Conservation (phyloP, 2,888 invertebrate species). For the Clostera curtula region DNA sequence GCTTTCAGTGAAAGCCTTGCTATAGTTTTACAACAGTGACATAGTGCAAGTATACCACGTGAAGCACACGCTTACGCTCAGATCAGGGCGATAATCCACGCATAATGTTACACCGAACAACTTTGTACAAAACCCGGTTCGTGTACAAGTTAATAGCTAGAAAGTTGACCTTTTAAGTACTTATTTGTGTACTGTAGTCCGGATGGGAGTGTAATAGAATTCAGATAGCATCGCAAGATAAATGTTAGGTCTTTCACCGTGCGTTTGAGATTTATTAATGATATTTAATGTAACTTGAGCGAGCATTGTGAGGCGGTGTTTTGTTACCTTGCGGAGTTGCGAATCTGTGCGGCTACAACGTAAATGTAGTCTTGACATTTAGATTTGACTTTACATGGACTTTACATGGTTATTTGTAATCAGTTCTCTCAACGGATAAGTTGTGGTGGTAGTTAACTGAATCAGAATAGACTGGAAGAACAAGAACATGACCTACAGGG, state of each 20-base stretch:
- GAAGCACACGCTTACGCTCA: slow-evolving; percentile 1
- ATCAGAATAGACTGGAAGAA: too few relatives aligned
- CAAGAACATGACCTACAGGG: too few relatives aligned
- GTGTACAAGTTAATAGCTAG: slow-evolving; percentile 24
- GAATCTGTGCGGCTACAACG: too few relatives aligned
- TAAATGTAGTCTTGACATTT: too few relatives aligned
- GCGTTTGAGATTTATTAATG: slow-evolving; percentile 6
- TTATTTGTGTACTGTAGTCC: slow-evolving; percentile 20
- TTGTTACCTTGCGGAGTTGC: too few relatives aligned
- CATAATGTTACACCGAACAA: slow-evolving; percentile 1
- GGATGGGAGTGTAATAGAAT: slow-evolving; percentile 23
- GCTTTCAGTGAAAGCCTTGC: too few relatives aligned
- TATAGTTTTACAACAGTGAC: too few relatives aligned
- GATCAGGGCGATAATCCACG: neutral
- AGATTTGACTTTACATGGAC: too few relatives aligned
- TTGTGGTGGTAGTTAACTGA: too few relatives aligned
- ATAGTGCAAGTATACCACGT: too few relatives aligned
- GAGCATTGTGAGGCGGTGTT: slow-evolving; percentile 1
- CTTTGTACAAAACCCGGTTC: slow-evolving; percentile 2
- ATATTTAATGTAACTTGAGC: slow-evolving; percentile 3
- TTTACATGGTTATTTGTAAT: too few relatives aligned
- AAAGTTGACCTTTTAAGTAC: slow-evolving; percentile 29
- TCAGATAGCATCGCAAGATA: slow-evolving; percentile 21
- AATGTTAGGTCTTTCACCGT: slow-evolving; percentile 8
- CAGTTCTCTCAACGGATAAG: too few relatives aligned